Conservation (phyloP, 2,113 vertebrate genomes). For the Balaenoptera acutorostrata region DNA sequence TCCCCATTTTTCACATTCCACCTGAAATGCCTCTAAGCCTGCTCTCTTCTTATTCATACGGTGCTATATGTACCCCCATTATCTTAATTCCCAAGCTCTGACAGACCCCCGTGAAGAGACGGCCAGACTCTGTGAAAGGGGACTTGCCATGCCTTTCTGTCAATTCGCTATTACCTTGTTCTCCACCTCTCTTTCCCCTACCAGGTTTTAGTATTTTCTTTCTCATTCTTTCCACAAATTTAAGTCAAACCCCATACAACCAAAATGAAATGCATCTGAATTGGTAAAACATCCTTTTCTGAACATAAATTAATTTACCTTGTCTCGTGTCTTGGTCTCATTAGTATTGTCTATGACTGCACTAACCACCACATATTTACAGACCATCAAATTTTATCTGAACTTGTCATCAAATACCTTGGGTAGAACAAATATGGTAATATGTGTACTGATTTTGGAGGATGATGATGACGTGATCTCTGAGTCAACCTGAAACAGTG, state of each 20-base stretch:
- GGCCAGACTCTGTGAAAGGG: background rate
- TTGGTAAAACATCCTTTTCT: background rate
- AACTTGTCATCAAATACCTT: background rate
- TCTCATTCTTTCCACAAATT: background rate
- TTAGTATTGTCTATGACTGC: background rate
- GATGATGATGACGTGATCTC: background rate
- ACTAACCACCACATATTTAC: background rate
- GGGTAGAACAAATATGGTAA: background rate
- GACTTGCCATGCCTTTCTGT: background rate
- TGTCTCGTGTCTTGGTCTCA: background rate
- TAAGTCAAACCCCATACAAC: background rate
- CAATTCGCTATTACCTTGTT: background rate
- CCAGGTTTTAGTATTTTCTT: background rate
- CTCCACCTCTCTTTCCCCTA: background rate
- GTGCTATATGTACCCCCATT: background rate
- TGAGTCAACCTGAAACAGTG: background rate
- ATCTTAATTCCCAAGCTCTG: background rate
- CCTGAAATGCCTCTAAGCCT: background rate
- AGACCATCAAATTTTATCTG: background rate
- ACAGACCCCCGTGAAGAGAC: background rate
- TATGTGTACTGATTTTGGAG: background rate
- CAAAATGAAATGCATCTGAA: background rate
- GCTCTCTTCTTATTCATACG: background rate
- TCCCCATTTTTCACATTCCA: background rate
- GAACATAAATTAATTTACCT: background rate